A percentile compares a stretch with the other conserved stretches of the same genome.
Conservation (phyloP, 2,113 vertebrate genomes). For the Sciurus niger region DNA sequence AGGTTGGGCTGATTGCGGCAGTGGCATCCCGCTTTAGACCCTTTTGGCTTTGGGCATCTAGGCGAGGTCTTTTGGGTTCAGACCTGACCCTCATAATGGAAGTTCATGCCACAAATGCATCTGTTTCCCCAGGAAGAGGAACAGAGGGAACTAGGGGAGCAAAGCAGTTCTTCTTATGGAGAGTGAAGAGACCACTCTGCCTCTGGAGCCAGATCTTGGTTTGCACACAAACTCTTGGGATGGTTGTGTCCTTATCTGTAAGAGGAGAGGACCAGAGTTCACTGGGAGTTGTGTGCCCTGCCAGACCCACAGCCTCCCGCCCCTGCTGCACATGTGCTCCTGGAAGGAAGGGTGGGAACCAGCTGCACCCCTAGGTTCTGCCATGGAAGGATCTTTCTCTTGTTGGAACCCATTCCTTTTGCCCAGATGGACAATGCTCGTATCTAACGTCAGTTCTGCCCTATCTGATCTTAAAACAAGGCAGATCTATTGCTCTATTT, state of each 20-base stretch:
- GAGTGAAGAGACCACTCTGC: neutral
- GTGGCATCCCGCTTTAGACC: neutral
- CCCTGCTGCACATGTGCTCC: neutral
- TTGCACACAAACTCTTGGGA: neutral
- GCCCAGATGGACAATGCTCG: neutral
- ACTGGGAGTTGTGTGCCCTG: rapidly evolving
- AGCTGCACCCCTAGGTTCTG: neutral
- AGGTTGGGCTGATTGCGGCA: no score
- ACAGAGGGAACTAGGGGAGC: neutral
- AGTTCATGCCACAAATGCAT: neutral
- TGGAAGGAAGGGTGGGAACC: neutral
- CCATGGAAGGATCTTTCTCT: neutral
- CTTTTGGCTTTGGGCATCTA: neutral
- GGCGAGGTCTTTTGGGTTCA: neutral
- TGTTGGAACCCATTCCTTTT: neutral
- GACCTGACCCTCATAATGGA: neutral
- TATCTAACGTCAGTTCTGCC: neutral
- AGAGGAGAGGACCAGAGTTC: neutral
- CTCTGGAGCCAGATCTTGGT: neutral
- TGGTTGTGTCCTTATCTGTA: neutral
- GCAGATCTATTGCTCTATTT: neutral
- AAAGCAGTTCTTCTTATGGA: neutral
- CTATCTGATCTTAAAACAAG: neutral
- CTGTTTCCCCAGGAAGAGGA: neutral
- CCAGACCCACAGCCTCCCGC: no score